Evolutionary conservation across 1,140 invertebrate genomes (phyloP).

Genomic region (Heliconius hewitsoni): DNA sequence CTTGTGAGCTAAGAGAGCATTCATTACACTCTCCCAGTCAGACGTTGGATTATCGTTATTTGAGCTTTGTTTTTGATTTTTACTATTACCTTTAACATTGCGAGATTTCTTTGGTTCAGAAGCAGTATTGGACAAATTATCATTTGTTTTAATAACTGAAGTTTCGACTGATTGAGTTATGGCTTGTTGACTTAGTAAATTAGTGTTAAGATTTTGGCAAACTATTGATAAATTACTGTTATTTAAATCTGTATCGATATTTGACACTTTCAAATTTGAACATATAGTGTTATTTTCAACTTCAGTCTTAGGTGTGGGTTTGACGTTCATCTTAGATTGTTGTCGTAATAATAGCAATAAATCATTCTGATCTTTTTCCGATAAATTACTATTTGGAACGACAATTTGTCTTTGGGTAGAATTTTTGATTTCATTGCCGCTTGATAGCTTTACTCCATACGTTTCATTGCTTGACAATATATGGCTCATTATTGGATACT

Average conservation of each 20-base stretch:
- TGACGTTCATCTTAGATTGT: conserved; percentile 50
- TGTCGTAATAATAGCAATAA: conserved; percentile 55
- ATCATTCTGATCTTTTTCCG: conserved; percentile 60
- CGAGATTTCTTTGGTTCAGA: conserved; percentile 32
- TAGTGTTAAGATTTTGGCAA: not conserved
- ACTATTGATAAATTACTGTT: conserved; percentile 11
- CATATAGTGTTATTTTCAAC: not conserved
- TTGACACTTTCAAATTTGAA: not conserved
- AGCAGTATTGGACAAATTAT: not conserved
- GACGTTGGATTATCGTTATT: conserved; percentile 37
- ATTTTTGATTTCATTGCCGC: conserved; percentile 23
- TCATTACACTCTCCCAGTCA: conserved; percentile 67
- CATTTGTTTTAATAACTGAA: conserved; percentile 9
- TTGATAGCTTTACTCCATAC: not conserved
- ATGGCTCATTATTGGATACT: conserved; percentile 26
- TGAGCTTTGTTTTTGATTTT: conserved; percentile 25
- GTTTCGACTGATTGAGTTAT: not conserved
- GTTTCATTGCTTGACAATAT: conserved; percentile 22
- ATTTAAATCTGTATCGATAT: not conserved
- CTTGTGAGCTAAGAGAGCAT: conserved; percentile 63
- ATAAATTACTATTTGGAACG: conserved; percentile 34
- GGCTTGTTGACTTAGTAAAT: not conserved
- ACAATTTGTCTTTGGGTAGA: conserved; percentile 4
- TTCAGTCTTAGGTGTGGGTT: conserved; percentile 16
- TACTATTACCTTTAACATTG: conserved; percentile 20